phyloP scores from a whole-genome alignment of 2,888 invertebrate genomes.

The Notocelia uddmanniana region DNA sequence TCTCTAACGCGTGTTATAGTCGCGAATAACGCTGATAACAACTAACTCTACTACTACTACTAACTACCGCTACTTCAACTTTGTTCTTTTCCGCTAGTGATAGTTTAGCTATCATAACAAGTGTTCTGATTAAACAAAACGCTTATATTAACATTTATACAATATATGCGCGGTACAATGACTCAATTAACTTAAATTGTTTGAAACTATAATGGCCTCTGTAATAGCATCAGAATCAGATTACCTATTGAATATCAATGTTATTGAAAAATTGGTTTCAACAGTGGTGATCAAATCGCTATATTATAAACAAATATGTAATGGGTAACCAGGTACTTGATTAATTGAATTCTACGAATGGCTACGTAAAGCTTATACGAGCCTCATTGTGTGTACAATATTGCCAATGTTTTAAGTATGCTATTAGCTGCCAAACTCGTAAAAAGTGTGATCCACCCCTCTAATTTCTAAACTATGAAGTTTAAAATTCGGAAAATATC shows the following conservation, averaged over 20 bases:
- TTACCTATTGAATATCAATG: neutral
- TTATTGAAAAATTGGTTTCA: neutral
- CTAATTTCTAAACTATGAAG: no score
- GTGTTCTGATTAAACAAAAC: neutral
- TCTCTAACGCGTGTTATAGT: slow-evolving; percentile 26
- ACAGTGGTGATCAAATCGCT: neutral
- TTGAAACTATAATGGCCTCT: neutral
- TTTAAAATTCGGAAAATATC: no score
- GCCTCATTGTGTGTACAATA: no score
- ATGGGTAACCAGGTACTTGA: no score
- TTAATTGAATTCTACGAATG: no score
- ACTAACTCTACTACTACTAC: slow-evolving; percentile 25
- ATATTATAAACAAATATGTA: no score
- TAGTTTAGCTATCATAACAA: neutral
- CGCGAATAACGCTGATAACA: slow-evolving; percentile 26
- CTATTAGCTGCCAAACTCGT: no score
- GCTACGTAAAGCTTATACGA: no score
- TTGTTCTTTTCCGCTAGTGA: slow-evolving; percentile 11
- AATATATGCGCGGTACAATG: neutral
- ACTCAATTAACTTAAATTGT: slow-evolving; percentile 5
- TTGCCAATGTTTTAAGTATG: no score
- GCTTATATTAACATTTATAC: neutral
- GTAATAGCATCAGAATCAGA: neutral
- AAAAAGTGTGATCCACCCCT: no score
- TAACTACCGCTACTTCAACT: slow-evolving; percentile 25